These are phyloP conservation scores for Osmerus eperlanus DNA, from an alignment of 2,113 vertebrate species.

Conservation along the genomic window DNA sequence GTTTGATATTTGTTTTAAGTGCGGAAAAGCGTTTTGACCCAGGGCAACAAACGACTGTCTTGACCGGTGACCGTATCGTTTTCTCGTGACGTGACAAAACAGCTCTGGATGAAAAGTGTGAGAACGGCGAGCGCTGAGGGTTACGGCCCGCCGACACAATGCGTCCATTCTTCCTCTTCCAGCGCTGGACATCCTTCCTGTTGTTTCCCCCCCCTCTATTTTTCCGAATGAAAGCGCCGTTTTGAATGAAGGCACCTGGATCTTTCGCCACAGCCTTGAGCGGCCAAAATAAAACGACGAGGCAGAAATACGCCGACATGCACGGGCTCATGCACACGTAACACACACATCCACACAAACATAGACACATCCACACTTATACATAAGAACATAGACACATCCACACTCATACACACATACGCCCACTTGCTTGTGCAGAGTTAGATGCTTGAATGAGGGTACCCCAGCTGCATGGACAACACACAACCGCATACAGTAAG, in stretches of 20 bases:
- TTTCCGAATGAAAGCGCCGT: slow-evolving; percentile 36
- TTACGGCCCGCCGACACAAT: slow-evolving; percentile 53
- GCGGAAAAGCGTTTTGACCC: too few species aligned
- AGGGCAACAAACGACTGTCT: too few species aligned
- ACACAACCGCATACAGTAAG: background rate
- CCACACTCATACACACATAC: background rate
- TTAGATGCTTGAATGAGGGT: too few species aligned
- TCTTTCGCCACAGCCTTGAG: slow-evolving; percentile 11
- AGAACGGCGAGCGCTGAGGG: slow-evolving; percentile 49
- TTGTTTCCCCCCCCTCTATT: slow-evolving; percentile 47
- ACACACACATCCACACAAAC: slow-evolving; percentile 10
- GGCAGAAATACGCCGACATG: background rate
- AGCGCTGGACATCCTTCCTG: slow-evolving; percentile 73
- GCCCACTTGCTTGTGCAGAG: background rate
- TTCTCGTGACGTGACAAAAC: background rate
- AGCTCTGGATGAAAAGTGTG: slow-evolving; percentile 59
- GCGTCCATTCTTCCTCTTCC: slow-evolving; percentile 58
- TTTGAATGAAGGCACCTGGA: slow-evolving; percentile 50
- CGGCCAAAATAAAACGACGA: background rate
- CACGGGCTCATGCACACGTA: slow-evolving; percentile 4
- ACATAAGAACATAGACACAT: background rate
- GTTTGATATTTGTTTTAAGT: too few species aligned
- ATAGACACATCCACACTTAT: background rate
- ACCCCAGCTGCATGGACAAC: background rate
- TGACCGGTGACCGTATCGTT: background rate